Base-by-base conservation (phyloP, 2,888 invertebrate genomes). In the Clunio marinus region DNA sequence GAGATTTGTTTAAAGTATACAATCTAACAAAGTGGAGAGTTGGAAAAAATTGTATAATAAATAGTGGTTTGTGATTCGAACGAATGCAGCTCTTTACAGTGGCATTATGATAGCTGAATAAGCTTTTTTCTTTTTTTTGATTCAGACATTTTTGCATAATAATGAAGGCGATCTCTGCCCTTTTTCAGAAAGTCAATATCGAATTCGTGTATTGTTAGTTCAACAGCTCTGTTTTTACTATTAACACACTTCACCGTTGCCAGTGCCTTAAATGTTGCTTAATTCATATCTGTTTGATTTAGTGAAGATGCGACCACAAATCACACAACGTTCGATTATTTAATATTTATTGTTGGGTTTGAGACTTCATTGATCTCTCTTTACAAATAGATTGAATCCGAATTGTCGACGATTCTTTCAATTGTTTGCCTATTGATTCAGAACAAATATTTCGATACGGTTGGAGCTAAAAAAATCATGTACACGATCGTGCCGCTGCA, bases 1-100 rank as follows among this genome's bases (percentile, higher is more conserved):
- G 45, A 37, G 24, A 24, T 60, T 60, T 63, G 63, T 63, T 63
- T 63, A 63, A 63, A 63, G 46, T 13, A 41, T 41, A n/a, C n/a
- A n/a, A n/a, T n/a, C n/a, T n/a, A n/a, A n/a, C n/a, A n/a, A n/a
- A n/a, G n/a, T n/a, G n/a, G n/a, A n/a, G n/a, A n/a, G n/a, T n/a
- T n/a, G n/a, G n/a, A n/a, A n/a, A n/a, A n/a, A n/a, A n/a, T n/a
- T n/a, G n/a, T n/a, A n/a, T n/a, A n/a, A n/a, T n/a, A n/a, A n/a
- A n/a, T n/a, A n/a, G n/a, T n/a, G n/a, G n/a, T n/a, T n/a, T n/a
- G 41, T 15, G 32, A n/a, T n/a, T 41, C 41, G 41, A 41, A n/a
- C 41, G 41, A 22, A 57, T 57, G 55, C 55, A 25, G 55, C 24
- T 25, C 55, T 20, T 24, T 57, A 25, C 55, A 22, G 25, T 25